phyloP scores from a whole-genome alignment of 2,888 invertebrate species.

The Leptothorax acervorum region DNA sequence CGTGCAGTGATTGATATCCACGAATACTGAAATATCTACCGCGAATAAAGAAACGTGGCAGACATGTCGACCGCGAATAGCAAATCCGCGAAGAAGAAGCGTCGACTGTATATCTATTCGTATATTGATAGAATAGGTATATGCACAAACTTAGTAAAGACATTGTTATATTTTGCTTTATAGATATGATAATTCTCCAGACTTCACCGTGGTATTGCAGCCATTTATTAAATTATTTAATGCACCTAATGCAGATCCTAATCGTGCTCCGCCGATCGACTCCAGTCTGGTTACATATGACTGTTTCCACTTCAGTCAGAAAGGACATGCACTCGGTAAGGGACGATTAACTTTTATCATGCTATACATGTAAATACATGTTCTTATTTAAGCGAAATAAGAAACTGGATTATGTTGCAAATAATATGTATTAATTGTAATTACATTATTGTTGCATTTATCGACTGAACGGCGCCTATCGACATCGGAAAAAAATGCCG shows the following conservation, averaged over 20 bases:
- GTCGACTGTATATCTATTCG: neutral
- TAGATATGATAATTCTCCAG: constrained; percentile 89
- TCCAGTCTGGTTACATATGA: constrained; percentile 91
- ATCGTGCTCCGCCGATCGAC: constrained; percentile 87
- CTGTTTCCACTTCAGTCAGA: constrained; percentile 93
- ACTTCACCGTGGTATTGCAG: constrained; percentile 91
- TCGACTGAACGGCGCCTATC: neutral
- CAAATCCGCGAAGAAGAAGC: neutral
- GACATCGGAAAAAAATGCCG: neutral
- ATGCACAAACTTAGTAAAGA: neutral
- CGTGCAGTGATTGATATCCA: too few relatives aligned
- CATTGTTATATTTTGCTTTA: constrained; percentile 25
- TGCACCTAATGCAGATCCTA: constrained; percentile 86
- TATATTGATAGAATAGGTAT: neutral
- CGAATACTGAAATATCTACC: neutral
- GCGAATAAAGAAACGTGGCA: neutral
- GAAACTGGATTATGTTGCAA: neutral
- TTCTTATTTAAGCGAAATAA: constrained; percentile 1
- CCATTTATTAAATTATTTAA: constrained; percentile 91
- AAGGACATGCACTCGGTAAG: constrained; percentile 91
- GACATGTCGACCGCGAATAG: neutral
- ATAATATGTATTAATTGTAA: neutral
- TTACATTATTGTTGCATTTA: neutral
- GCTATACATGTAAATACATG: neutral
- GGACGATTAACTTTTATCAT: constrained; percentile 7